Evolutionary conservation across 92 coral and sea anemone species (phyloP).

Genomic region (Porites rus): DNA sequence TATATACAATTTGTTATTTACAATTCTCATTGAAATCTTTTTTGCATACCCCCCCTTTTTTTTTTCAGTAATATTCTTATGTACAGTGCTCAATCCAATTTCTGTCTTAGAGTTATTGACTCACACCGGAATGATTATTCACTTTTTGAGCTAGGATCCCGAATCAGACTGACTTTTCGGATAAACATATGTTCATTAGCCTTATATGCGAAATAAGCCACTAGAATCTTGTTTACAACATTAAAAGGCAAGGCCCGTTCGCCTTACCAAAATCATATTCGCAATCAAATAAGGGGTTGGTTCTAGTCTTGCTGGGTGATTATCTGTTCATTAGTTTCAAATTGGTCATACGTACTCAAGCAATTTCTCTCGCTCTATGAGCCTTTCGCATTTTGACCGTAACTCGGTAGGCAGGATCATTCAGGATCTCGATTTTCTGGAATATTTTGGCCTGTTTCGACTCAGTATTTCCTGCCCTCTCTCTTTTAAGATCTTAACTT

Average conservation of each 20-base stretch:
- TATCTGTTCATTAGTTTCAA: conserved; percentile 8
- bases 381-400: no score
- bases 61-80: no score
- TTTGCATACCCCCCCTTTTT: background rate
- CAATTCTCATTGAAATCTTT: conserved; percentile 12
- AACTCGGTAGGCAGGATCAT: no score
- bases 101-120: background rate
- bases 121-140: background rate
- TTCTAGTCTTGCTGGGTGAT: background rate
- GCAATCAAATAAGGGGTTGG: background rate
- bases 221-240: background rate
- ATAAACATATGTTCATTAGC: conserved; percentile 29
- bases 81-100: background rate
- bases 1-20: conserved; percentile 10
- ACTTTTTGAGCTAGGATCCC: background rate
- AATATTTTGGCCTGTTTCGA: background rate
- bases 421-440: background rate
- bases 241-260: no score
- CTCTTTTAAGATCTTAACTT: conserved; percentile 8
- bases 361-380: background rate
- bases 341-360: background rate
- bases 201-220: background rate
- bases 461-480: no score
- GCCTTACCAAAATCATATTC: background rate
- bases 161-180: background rate